These are phyloP conservation scores for Scaptomyza cyrtandrae DNA, from an alignment of 2,888 invertebrate genomes.

Conservation along the genomic window DNA sequence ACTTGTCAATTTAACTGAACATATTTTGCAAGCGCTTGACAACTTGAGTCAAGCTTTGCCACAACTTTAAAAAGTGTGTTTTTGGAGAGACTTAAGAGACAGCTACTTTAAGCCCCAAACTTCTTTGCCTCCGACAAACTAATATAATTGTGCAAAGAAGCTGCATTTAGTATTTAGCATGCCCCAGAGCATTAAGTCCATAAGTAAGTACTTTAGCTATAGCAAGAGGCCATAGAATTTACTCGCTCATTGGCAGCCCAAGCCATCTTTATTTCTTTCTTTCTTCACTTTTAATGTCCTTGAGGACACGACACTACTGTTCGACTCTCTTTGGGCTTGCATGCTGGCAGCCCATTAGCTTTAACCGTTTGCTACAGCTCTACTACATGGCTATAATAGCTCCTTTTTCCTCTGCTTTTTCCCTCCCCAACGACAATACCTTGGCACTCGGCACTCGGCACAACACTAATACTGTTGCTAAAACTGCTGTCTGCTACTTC, in stretches of 20 bases:
- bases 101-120: conserved; percentile 6
- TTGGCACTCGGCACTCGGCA: background rate
- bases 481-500: conserved; percentile 36
- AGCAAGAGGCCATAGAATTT: background rate
- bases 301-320: conserved; percentile 25
- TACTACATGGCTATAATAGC: conserved; percentile 43
- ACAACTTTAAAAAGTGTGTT: conserved; percentile 3
- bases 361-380: background rate
- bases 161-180: conserved; percentile 27
- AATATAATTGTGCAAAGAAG: conserved; percentile 27
- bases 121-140: conserved; percentile 1
- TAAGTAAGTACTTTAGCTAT: background rate
- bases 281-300: conserved; percentile 42
- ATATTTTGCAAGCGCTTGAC: conserved; percentile 12
- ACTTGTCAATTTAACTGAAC: conserved; percentile 36
- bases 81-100: too few relatives aligned
- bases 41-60: background rate
- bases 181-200: conserved; percentile 15
- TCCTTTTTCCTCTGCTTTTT: conserved; percentile 33
- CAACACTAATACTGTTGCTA: background rate
- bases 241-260: conserved; percentile 16
- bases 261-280: conserved; percentile 8
- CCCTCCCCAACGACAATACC: background rate
- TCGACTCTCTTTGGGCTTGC: conserved; percentile 43
- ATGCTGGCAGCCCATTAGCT: conserved; percentile 72